phyloP scores from a whole-genome alignment of 2,113 vertebrate genomes.

The Cepphus grylle region DNA sequence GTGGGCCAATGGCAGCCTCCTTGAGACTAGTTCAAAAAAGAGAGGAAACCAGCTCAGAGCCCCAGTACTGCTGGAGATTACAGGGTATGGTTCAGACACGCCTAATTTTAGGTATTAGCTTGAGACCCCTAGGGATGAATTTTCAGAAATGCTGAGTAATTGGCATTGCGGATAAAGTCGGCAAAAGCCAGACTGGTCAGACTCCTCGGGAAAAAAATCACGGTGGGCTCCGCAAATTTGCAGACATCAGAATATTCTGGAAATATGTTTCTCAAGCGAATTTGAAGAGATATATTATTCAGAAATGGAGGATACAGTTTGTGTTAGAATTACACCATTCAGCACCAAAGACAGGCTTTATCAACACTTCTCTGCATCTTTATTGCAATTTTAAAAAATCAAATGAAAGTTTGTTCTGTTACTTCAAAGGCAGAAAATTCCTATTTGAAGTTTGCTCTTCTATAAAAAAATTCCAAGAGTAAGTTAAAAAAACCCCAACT shows the following conservation, averaged over 20 bases:
- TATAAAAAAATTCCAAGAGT: neutral
- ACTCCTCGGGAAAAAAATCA: neutral
- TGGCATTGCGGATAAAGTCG: neutral
- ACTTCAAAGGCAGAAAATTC: neutral
- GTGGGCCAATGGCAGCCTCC: neutral
- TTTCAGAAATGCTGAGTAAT: neutral
- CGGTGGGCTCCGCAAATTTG: neutral
- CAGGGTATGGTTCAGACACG: neutral
- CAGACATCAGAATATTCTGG: neutral
- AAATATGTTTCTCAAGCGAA: neutral
- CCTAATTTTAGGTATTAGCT: neutral
- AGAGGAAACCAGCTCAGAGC: neutral
- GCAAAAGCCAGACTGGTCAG: neutral
- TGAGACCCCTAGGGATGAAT: neutral
- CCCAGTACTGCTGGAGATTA: neutral
- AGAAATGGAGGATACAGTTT: neutral
- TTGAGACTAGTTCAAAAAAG: neutral
- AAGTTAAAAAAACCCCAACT: neutral
- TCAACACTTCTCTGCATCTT: neutral
- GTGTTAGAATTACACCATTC: neutral
- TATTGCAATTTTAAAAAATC: neutral
- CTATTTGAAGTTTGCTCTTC: neutral
- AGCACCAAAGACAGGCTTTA: neutral
- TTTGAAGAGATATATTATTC: neutral
- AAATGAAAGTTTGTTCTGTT: neutral